Percentiles rank a stretch among this genome's conserved stretches.
These are phyloP conservation scores for Triplophysa yarkandensis DNA, from an alignment of 2,797 vertebrate genomes.

Conservation along the genomic window DNA sequence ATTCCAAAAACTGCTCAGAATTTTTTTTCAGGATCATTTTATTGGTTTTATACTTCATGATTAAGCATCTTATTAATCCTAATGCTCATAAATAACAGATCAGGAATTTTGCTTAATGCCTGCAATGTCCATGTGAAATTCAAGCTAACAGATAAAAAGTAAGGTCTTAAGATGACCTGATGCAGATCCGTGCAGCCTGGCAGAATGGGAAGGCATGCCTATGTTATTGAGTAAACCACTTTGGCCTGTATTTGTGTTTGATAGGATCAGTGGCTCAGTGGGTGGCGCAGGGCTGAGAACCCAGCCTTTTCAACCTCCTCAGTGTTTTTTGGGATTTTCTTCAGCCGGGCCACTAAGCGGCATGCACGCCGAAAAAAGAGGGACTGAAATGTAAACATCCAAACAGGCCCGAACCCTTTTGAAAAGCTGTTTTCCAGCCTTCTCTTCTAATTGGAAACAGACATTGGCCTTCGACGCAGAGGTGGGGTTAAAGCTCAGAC, in stretches of 20 bases:
- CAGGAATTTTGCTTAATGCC: neutral
- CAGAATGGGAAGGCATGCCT: slow-evolving; percentile 48
- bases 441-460: slow-evolving; percentile 56
- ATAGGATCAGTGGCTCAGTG: slow-evolving; percentile 60
- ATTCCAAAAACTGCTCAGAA: slow-evolving; percentile 39
- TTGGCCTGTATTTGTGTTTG: slow-evolving; percentile 60
- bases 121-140: neutral
- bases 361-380: slow-evolving; percentile 30
- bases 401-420: slow-evolving; percentile 55
- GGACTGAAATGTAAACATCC: slow-evolving; percentile 56
- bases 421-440: slow-evolving; percentile 50
- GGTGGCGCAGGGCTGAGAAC: slow-evolving; percentile 53
- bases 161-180: slow-evolving; percentile 37
- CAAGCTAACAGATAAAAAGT: slow-evolving; percentile 24
- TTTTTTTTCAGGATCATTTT: neutral
- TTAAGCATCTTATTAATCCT: too few relatives aligned
- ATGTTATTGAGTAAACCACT: slow-evolving; percentile 58
- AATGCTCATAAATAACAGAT: neutral
- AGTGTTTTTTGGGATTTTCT: slow-evolving; percentile 50
- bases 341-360: slow-evolving; percentile 40
- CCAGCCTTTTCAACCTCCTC: slow-evolving; percentile 51
- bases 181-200: slow-evolving; percentile 43
- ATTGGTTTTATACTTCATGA: neutral
- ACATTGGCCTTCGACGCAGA: slow-evolving; percentile 38
- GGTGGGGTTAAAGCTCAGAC: slow-evolving; percentile 43